A percentile compares a stretch with the other conserved stretches of the same genome.
These are phyloP conservation scores for Octomys mimax DNA, from an alignment of 2,797 vertebrate species.

Conservation along the genomic window DNA sequence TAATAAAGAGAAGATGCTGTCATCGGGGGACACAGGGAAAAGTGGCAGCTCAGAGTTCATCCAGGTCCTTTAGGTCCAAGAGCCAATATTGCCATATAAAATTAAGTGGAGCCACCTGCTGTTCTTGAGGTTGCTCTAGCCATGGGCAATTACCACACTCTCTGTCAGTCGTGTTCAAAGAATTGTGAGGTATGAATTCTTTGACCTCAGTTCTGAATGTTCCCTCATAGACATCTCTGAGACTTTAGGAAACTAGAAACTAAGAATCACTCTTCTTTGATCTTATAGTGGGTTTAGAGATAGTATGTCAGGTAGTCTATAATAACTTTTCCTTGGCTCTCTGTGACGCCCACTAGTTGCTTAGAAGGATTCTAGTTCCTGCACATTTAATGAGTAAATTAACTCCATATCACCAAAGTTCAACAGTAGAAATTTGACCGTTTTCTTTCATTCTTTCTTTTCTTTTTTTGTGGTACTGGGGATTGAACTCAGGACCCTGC, in stretches of 20 bases:
- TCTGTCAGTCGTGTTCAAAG: not conserved
- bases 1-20: not conserved
- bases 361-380: not conserved
- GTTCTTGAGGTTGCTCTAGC: not conserved
- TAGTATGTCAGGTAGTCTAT: not conserved
- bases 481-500: too few relatives aligned
- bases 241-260: not conserved
- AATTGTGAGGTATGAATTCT: not conserved
- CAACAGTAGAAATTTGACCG: not conserved
- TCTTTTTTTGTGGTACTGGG: too few relatives aligned
- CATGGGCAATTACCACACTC: not conserved
- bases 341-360: not conserved
- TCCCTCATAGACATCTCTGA: constrained; percentile 16
- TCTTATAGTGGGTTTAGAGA: not conserved
- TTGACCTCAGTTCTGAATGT: not conserved
- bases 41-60: not conserved
- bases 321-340: not conserved
- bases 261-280: not conserved
- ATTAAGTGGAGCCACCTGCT: not conserved
- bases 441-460: too few relatives aligned
- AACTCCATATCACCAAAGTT: not conserved
- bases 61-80: not conserved
- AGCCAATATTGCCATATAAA: not conserved
- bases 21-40: not conserved
- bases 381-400: not conserved